These are phyloP conservation scores for Heterotilapia buettikoferi DNA, from an alignment of 2,113 vertebrate genomes.

Conservation along the genomic window DNA sequence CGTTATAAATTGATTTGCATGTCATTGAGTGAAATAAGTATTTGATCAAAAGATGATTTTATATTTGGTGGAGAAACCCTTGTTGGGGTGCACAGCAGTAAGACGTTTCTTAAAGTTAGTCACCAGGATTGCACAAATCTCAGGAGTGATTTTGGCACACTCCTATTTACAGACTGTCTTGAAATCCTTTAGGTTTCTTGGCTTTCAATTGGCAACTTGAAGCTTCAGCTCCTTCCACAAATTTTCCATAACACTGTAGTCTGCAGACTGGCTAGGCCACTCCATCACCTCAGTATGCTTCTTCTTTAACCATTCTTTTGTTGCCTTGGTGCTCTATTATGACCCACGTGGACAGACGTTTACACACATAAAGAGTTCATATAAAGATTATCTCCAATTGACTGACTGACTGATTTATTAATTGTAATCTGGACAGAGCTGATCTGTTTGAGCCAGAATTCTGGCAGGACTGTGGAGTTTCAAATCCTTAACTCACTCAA, in stretches of 20 bases:
- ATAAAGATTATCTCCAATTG: not conserved
- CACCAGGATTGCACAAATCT: not conserved
- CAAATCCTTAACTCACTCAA: not conserved
- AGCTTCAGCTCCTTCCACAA: not conserved
- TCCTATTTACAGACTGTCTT: accelerated
- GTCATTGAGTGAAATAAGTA: not conserved
- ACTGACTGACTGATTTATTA: not conserved
- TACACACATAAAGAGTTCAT: not conserved
- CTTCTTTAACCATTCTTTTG: not conserved
- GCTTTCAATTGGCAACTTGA: not conserved
- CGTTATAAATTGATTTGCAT: not conserved
- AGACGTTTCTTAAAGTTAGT: not conserved
- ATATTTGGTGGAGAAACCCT: not conserved
- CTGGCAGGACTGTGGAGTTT: accelerated
- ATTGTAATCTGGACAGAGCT: not conserved
- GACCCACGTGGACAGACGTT: not conserved
- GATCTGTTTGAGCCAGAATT: not conserved
- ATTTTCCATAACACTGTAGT: not conserved
- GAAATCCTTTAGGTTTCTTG: not conserved
- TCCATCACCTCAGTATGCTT: not conserved
- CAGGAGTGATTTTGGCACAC: not conserved
- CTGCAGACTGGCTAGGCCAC: not conserved
- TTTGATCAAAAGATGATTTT: not conserved
- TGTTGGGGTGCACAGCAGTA: not conserved
- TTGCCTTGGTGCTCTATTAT: not conserved